A percentile compares a stretch with the other conserved stretches of the same genome.
These are phyloP conservation scores for Reticulitermes lucifugus DNA, from an alignment of 2,888 invertebrate genomes.

Conservation along the genomic window DNA sequence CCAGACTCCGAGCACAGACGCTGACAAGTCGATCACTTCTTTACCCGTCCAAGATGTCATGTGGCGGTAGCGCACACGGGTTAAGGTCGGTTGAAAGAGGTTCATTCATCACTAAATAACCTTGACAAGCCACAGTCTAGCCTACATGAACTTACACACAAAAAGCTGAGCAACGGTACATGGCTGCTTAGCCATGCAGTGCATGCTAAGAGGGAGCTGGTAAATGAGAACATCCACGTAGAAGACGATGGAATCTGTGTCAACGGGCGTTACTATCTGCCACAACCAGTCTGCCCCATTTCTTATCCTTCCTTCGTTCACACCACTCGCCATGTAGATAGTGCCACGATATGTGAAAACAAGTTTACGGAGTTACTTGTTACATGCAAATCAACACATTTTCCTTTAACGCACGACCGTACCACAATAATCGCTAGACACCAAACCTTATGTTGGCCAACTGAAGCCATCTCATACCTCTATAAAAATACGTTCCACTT, in stretches of 20 bases:
- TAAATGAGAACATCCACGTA: slow-evolving; percentile 8
- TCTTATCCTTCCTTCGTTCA: not conserved
- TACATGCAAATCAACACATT: too few relatives aligned
- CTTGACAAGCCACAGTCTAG: slow-evolving; percentile 37
- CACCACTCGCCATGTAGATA: not conserved
- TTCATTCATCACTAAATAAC: slow-evolving; percentile 36
- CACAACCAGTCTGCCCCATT: not conserved
- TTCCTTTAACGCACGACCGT: too few relatives aligned
- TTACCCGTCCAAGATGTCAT: not conserved
- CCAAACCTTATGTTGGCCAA: too few relatives aligned
- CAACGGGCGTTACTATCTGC: slow-evolving; percentile 16
- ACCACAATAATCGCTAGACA: too few relatives aligned
- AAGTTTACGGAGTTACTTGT: not conserved
- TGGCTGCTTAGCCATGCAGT: slow-evolving; percentile 5
- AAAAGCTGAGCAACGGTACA: slow-evolving; percentile 10
- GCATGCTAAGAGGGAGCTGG: slow-evolving; percentile 9
- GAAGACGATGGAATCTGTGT: slow-evolving; percentile 27
- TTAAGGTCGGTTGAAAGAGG: slow-evolving; percentile 19
- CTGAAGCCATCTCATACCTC: too few relatives aligned
- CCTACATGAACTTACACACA: not conserved
- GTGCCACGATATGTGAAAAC: not conserved
- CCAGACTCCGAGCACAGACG: too few relatives aligned
- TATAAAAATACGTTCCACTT: too few relatives aligned
- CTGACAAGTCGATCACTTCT: not conserved
- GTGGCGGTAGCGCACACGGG: not conserved